These are phyloP conservation scores for Melieria crassipennis DNA, from an alignment of 2,888 invertebrate species.

Conservation along the genomic window DNA sequence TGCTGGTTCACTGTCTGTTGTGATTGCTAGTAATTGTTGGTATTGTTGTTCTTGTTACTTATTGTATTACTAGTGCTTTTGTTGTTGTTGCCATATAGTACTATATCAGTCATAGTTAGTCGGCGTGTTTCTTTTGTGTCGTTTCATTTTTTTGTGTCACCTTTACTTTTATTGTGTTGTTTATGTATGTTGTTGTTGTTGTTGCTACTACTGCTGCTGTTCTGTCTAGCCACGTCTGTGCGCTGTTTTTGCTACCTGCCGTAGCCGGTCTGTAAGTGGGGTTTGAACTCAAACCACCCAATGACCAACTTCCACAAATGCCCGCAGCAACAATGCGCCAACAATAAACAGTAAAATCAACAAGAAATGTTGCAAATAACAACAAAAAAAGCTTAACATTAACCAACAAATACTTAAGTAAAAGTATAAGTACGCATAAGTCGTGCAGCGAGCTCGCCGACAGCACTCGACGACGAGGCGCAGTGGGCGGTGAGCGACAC, in stretches of 20 bases:
- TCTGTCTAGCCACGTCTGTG: neutral
- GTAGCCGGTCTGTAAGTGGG: slow-evolving; percentile 48
- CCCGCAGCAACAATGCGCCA: neutral
- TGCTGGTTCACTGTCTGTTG: neutral
- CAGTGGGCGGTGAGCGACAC: slow-evolving; percentile 6
- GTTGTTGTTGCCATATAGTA: too few species aligned
- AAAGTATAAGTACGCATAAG: too few species aligned
- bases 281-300: slow-evolving; percentile 26
- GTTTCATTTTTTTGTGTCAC: too few species aligned
- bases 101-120: too few species aligned
- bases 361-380: slow-evolving; percentile 2
- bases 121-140: too few species aligned
- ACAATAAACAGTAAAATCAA: slow-evolving; percentile 12
- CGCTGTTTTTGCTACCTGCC: slow-evolving; percentile 37
- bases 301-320: slow-evolving; percentile 28
- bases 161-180: neutral
- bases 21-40: neutral
- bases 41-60: too few species aligned
- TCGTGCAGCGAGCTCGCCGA: too few species aligned
- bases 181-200: slow-evolving; percentile 10
- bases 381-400: neutral
- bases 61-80: too few species aligned
- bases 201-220: slow-evolving; percentile 4
- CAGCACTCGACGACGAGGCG: neutral
- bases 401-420: too few species aligned